Evolutionary conservation across 2,113 vertebrate genomes (phyloP).

Genomic region (Pseudonaja textilis): DNA sequence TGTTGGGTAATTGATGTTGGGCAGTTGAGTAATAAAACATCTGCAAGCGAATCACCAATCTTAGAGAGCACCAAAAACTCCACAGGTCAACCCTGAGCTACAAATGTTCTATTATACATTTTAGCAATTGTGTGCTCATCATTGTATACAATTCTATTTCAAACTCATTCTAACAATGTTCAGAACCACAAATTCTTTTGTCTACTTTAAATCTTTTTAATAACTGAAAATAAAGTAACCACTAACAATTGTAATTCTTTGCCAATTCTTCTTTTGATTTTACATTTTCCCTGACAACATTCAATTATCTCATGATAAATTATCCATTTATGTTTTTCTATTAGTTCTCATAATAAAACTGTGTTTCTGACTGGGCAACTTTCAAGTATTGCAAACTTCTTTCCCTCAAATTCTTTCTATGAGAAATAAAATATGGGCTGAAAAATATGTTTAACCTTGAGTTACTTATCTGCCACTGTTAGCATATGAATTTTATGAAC

Average conservation of each 20-base stretch:
- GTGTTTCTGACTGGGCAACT: neutral
- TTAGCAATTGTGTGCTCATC: neutral
- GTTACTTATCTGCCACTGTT: neutral
- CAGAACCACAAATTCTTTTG: neutral
- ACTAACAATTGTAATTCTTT: neutral
- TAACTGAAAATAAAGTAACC: neutral
- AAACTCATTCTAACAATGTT: neutral
- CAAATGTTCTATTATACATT: neutral
- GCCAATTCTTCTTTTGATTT: neutral
- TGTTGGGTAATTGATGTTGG: neutral
- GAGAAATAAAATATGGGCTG: neutral
- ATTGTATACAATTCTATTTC: neutral
- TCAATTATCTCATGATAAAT: neutral
- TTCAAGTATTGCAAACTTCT: neutral
- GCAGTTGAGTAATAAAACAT: neutral
- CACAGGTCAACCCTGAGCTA: neutral
- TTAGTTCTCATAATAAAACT: neutral
- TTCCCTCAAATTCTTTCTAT: neutral
- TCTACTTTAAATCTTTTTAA: neutral
- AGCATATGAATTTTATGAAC: neutral
- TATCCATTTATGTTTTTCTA: neutral
- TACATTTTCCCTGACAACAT: neutral
- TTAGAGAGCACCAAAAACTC: neutral
- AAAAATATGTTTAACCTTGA: neutral
- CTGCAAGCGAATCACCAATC: neutral